phyloP scores from a whole-genome alignment of 2,797 vertebrate genomes.

The Knipowitschia caucasica region DNA sequence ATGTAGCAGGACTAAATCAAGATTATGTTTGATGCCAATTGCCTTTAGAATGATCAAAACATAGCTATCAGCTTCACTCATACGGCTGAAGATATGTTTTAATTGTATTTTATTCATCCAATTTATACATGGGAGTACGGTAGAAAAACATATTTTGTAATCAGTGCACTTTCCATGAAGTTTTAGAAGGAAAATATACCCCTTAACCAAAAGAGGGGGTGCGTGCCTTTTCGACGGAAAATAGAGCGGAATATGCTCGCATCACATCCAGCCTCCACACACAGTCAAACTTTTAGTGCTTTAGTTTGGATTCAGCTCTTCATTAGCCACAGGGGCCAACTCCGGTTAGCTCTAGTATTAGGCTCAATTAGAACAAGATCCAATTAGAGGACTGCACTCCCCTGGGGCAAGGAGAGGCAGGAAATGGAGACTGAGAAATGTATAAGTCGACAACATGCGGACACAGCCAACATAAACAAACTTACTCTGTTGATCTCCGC shows the following conservation, averaged over 20 bases:
- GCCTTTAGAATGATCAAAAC: neutral
- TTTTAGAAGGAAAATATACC: conserved; percentile 14
- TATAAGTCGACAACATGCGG: conserved; percentile 97
- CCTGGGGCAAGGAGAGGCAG: conserved; percentile 97
- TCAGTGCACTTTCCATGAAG: neutral
- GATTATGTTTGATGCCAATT: neutral
- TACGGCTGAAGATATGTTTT: neutral
- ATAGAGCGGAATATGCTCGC: conserved; percentile 43
- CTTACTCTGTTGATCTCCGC: conserved; percentile 99
- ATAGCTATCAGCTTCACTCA: neutral
- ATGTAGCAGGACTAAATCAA: neutral
- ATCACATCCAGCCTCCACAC: conserved; percentile 59
- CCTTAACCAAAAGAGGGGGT: conserved; percentile 32
- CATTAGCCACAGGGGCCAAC: conserved; percentile 92
- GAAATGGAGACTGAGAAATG: conserved; percentile 99
- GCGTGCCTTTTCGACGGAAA: conserved; percentile 45
- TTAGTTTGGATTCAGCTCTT: conserved; percentile 96
- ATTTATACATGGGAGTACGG: neutral
- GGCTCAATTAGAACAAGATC: conserved; percentile 99
- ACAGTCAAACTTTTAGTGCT: conserved; percentile 89
- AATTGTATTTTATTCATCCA: neutral
- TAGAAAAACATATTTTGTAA: conserved; percentile 2
- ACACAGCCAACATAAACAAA: conserved; percentile 99
- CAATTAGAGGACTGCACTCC: conserved; percentile 97
- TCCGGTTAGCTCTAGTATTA: conserved; percentile 99